phyloP scores from a whole-genome alignment of 2,113 vertebrate genomes.

The mouse (Mus musculus) region DNA sequence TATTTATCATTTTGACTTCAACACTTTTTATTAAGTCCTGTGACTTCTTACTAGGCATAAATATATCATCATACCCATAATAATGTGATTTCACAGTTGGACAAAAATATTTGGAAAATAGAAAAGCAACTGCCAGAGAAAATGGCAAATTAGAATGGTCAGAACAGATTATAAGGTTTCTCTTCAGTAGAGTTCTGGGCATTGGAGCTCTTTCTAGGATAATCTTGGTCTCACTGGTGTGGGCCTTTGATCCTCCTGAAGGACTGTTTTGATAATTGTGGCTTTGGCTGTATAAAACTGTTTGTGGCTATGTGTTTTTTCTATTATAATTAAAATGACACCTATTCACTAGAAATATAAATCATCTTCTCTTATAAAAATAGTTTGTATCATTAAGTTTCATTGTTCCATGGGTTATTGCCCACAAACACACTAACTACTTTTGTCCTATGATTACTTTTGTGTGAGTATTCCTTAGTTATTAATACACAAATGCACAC shows the following conservation, averaged over 20 bases:
- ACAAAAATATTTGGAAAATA: conserved; percentile 42
- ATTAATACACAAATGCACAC: not conserved
- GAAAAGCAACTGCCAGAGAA: not conserved
- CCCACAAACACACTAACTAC: not conserved
- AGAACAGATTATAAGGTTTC: not conserved
- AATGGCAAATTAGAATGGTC: not conserved
- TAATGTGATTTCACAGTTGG: not conserved
- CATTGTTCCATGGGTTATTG: not conserved
- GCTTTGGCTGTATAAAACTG: not conserved
- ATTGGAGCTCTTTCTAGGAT: not conserved
- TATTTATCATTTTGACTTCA: not conserved
- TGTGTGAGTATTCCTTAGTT: not conserved
- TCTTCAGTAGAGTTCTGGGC: not conserved
- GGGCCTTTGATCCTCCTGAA: not conserved
- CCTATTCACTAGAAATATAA: not conserved
- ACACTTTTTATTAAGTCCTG: not conserved
- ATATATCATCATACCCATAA: not conserved
- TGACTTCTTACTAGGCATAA: not conserved
- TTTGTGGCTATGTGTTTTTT: not conserved
- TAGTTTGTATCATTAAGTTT: not conserved
- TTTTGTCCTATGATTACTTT: not conserved
- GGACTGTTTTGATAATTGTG: not conserved
- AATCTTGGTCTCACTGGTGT: not conserved
- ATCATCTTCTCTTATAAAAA: not conserved
- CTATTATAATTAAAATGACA: not conserved